Evolutionary conservation across 64 coral and sea anemone genomes (phyloP), one percentile per base, ranked within the genome.

Genomic region (Montipora foliosa): DNA sequence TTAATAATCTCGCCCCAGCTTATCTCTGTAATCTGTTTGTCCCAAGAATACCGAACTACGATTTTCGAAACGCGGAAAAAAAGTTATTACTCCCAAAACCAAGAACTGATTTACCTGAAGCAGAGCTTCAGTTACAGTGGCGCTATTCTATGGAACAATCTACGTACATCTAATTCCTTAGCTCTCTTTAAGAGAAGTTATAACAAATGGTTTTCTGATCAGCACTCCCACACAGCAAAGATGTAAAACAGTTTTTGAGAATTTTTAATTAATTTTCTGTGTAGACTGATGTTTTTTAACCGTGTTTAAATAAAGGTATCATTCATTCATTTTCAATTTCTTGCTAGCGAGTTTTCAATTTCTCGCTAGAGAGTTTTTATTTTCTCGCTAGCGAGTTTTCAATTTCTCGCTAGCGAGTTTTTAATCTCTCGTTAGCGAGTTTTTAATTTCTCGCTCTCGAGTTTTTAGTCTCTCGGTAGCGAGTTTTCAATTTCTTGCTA

Each of bases 321-420:
- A 55, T 55, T 55, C 52, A 55, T 25, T 25, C 0, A 25, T 1
- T 25, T 25, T 25, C 25, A 25, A 25, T 25, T 25, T 25, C 25
- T 25, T 25, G 25, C 25, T 25, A 25, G 25, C 1, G 25, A 25
- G 25, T 25, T 0, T 25, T 25, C 1, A 25, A 25, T 25, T 25
- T 25, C 1, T 1, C 25, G 25, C 25, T 25, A 25, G 25, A 0
- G 25, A 25, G 25, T 25, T 25, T 25, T 25, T 1, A 25, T 25
- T 25, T 25, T 25, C 25, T 25, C 25, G 25, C 25, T 25, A 25
- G 25, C 25, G 25, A 25, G 25, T 25, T 74, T 74, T 74, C 16
- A 21, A 74, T 20, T 74, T 74, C 70, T 74, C n/a, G 70, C 70
- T 24, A 74, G 70, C 70, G 70, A 74, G 70, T 74, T 74, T 74